Conservation (phyloP, 2,888 invertebrate species). For the Dryomyza anilis region DNA sequence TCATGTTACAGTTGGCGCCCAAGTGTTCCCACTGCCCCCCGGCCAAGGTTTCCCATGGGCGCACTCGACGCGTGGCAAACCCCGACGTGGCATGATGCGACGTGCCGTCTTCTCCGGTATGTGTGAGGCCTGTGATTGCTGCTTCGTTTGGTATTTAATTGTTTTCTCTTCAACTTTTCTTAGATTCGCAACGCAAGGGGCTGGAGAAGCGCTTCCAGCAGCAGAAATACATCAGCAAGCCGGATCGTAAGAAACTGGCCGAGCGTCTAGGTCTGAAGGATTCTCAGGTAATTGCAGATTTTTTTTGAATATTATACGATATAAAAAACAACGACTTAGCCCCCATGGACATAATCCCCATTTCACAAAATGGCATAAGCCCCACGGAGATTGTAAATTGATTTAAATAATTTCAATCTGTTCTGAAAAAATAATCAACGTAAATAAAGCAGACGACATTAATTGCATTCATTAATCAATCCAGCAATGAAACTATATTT, state of each 20-base stretch:
- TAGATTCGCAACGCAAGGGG: conserved; percentile 91
- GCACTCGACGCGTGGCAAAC: conserved; percentile 88
- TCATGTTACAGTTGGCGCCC: conserved; percentile 66
- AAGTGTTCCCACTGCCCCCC: conserved; percentile 68
- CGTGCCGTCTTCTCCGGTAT: conserved; percentile 88
- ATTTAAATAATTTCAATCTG: too few relatives aligned
- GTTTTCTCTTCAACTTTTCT: too few relatives aligned
- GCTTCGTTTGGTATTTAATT: conserved; percentile 22
- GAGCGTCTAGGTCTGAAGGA: conserved; percentile 96
- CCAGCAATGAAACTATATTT: too few relatives aligned
- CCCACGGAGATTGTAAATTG: too few relatives aligned
- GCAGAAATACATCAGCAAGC: conserved; percentile 98
- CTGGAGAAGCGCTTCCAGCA: conserved; percentile 94
- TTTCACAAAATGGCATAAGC: too few relatives aligned
- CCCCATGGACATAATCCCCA: too few relatives aligned
- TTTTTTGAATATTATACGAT: too few relatives aligned
- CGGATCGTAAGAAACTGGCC: conserved; percentile 95
- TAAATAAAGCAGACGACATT: too few relatives aligned
- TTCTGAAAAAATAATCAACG: too few relatives aligned
- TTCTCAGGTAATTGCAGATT: conserved; percentile 85
- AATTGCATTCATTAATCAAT: too few relatives aligned
- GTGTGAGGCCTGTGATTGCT: conserved; percentile 39
- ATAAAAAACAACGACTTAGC: too few relatives aligned
- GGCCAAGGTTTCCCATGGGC: conserved; percentile 84
- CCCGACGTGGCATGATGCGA: conserved; percentile 94